A percentile compares a stretch with the other conserved stretches of the same genome.
Evolutionary conservation across 2,113 vertebrate species (phyloP).

Genomic region (Xiphophorus hellerii): DNA sequence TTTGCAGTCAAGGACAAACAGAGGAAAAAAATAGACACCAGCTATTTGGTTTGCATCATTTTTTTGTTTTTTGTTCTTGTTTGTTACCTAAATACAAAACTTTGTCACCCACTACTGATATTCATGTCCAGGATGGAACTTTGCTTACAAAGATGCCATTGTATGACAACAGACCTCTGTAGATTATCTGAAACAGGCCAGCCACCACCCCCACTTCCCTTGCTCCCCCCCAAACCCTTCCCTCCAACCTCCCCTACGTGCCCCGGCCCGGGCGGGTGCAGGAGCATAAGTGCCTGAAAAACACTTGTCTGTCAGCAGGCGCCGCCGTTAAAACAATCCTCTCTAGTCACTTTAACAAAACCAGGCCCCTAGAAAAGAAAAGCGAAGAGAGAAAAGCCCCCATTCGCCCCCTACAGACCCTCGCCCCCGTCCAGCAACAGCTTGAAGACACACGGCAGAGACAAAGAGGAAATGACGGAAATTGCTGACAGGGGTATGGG

Average conservation of each 20-base stretch:
- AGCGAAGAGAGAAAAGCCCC: slow-evolving; percentile 74
- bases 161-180: slow-evolving; percentile 76
- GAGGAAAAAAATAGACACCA: slow-evolving; percentile 89
- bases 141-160: slow-evolving; percentile 74
- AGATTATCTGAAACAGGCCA: slow-evolving; percentile 77
- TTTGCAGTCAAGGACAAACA: slow-evolving; percentile 91
- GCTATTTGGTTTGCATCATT: slow-evolving; percentile 80
- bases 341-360: slow-evolving; percentile 72
- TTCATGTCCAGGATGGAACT: slow-evolving; percentile 69
- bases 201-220: slow-evolving; percentile 45
- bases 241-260: slow-evolving; percentile 24
- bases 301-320: slow-evolving; percentile 74
- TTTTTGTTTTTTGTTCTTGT: slow-evolving; percentile 55
- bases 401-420: slow-evolving; percentile 22
- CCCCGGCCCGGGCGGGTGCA: slow-evolving; percentile 31
- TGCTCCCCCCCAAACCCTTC: slow-evolving; percentile 24
- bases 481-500: slow-evolving; percentile 31
- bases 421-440: slow-evolving; percentile 67
- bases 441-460: slow-evolving; percentile 71
- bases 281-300: slow-evolving; percentile 71
- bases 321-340: slow-evolving; percentile 69
- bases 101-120: slow-evolving; percentile 70
- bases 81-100: slow-evolving; percentile 79
- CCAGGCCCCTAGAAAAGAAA: slow-evolving; percentile 68
- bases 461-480: slow-evolving; percentile 63